These are phyloP conservation scores for Pogonus chalceus DNA, from an alignment of 1,140 invertebrate genomes.

Conservation along the genomic window DNA sequence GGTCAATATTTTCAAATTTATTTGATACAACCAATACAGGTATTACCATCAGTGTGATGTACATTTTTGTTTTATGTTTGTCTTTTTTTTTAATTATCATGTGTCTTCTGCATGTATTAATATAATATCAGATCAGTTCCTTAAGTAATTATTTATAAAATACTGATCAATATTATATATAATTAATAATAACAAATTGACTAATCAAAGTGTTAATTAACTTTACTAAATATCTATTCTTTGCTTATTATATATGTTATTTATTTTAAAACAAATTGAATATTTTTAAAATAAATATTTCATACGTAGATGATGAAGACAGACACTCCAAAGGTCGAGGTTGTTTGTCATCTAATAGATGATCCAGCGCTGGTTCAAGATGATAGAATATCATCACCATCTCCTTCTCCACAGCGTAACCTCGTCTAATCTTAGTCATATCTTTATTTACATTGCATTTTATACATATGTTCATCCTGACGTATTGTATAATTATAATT, in stretches of 20 bases:
- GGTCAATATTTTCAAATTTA: not conserved
- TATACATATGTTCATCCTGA: too few species aligned
- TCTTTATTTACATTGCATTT: too few species aligned
- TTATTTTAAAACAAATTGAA: conserved; percentile 1
- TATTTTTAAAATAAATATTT: too few species aligned
- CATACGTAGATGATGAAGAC: conserved; percentile 35
- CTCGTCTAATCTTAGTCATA: not conserved
- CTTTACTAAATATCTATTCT: conserved; percentile 4
- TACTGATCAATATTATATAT: not conserved
- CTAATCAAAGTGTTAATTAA: conserved; percentile 6
- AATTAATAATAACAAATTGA: not conserved
- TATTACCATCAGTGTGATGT: too few species aligned
- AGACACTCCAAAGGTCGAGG: conserved; percentile 35
- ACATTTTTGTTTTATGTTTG: not conserved
- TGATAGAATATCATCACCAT: not conserved
- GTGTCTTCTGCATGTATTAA: too few species aligned
- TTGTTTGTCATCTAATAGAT: conserved; percentile 35
- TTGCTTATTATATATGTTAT: conserved; percentile 6
- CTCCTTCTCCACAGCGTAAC: not conserved
- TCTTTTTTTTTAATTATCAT: not conserved
- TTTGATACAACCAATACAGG: not conserved
- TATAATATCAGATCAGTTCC: not conserved
- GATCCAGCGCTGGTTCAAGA: conserved; percentile 12
- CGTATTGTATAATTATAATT: too few species aligned
- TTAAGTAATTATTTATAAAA: not conserved